Evolutionary conservation across 2,797 vertebrate species (phyloP).

Genomic region (Amazonetta brasiliensis): DNA sequence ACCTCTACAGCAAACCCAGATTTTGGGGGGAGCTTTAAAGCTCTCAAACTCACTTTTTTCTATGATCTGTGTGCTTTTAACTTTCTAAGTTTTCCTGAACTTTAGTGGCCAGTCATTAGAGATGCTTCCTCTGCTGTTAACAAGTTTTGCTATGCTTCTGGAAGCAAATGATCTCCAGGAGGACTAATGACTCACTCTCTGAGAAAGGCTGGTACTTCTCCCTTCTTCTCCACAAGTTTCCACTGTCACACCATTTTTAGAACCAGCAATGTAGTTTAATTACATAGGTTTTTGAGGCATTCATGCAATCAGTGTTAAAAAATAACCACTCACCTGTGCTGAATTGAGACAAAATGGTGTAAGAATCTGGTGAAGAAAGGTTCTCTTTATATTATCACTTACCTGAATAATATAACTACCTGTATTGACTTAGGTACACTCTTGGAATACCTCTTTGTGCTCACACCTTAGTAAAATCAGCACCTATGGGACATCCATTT

Average conservation of each 20-base stretch:
- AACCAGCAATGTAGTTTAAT: neutral
- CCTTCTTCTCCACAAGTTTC: neutral
- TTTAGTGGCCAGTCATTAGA: neutral
- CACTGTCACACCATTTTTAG: neutral
- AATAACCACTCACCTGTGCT: constrained; percentile 12
- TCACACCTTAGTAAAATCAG: neutral
- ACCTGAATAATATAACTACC: neutral
- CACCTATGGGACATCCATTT: neutral
- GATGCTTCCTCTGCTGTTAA: neutral
- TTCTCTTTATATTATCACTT: neutral
- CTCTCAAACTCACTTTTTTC: neutral
- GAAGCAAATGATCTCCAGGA: neutral
- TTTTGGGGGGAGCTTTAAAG: neutral
- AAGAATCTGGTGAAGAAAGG: neutral
- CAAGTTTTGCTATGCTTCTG: neutral
- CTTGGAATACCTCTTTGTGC: neutral
- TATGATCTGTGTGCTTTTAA: neutral
- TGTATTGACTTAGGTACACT: neutral
- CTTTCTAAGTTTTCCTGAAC: neutral
- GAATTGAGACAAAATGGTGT: neutral
- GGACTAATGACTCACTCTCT: neutral
- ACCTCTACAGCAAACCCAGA: neutral
- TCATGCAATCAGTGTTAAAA: neutral
- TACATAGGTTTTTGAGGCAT: neutral
- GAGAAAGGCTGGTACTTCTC: neutral